Evolutionary conservation across 2,113 vertebrate genomes (phyloP), one percentile per base, ranked within the genome.

Genomic region (Carollia perspicillata): DNA sequence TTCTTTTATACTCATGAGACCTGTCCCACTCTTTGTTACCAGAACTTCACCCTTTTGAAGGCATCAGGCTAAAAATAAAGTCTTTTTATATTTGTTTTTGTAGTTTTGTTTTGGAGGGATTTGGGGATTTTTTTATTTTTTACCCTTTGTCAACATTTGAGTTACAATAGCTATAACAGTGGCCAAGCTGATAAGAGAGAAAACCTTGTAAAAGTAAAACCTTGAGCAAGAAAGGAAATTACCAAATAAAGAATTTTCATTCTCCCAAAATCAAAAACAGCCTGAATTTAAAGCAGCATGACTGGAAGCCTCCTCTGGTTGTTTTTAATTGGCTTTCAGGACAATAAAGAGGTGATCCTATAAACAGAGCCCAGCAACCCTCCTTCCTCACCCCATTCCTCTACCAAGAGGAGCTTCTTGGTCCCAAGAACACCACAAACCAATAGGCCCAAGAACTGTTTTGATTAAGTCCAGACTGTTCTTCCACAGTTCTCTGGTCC

Each of bases 141-240:
- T 8, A 8, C 22, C 35, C 53, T 86, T 93, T 88, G 93, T 97
- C 93, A 79, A 77, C 74, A 87, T 79, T 71, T 87, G 51, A 89
- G 93, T 63, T 58, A 97, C 94, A 97, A 96, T 96, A 95, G 93
- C 83, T 44, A 63, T 60, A 6, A 60, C 89, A 6, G 26, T 40
- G 51, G 91, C 89, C 93, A 95, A 96, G 96, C 74, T 94, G 93
- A 97, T 97, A 96, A 97, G 94, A 96, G 66, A 37, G 40, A 65
- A 92, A 89, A 65, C 42, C 81, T 81, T 84, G 60, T 80, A 37
- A 65, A 75, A 77, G 60, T 0, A 28, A 96, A 97, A 91, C 88
- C 77, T 37, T 95, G 75, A 94, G 49, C 65, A 66, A 68, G 77
- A 95, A 65, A 72, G 77, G 84, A 88, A 98, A 96, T 83, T 22